phyloP scores from a whole-genome alignment of 2,113 vertebrate species.

The Apus apus region DNA sequence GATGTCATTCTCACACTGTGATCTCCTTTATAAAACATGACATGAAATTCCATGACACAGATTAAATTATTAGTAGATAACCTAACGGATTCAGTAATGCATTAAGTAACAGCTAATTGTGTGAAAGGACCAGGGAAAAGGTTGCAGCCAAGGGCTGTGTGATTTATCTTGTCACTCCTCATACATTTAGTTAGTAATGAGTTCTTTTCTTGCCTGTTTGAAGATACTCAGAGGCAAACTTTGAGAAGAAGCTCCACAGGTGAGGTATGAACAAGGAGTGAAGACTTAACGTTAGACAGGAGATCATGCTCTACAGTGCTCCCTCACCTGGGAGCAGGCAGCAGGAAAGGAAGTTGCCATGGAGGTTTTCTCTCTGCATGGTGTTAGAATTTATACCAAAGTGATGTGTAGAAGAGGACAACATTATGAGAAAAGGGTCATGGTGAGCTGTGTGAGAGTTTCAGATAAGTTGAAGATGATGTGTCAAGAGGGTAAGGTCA shows the following conservation, averaged over 20 bases:
- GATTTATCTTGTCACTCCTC: not conserved
- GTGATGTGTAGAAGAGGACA: accelerated
- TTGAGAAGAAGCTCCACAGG: not conserved
- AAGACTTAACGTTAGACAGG: not conserved
- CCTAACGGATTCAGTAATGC: not conserved
- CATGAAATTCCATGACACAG: not conserved
- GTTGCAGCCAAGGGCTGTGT: not conserved
- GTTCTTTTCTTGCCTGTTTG: not conserved
- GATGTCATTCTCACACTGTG: not conserved
- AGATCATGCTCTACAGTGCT: accelerated
- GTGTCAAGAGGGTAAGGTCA: not conserved
- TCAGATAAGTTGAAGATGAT: not conserved
- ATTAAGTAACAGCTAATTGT: not conserved
- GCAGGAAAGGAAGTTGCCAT: not conserved
- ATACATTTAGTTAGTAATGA: not conserved
- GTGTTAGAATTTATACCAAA: not conserved
- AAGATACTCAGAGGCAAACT: not conserved
- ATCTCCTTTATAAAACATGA: not conserved
- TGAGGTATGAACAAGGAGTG: not conserved
- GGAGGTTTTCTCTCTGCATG: not conserved
- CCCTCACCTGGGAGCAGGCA: not conserved
- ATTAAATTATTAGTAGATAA: constrained; percentile 16
- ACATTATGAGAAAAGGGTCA: not conserved
- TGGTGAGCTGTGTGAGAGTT: not conserved
- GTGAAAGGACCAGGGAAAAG: not conserved